Conservation (phyloP, 2,797 vertebrate genomes). For the Anguilla obscura region DNA sequence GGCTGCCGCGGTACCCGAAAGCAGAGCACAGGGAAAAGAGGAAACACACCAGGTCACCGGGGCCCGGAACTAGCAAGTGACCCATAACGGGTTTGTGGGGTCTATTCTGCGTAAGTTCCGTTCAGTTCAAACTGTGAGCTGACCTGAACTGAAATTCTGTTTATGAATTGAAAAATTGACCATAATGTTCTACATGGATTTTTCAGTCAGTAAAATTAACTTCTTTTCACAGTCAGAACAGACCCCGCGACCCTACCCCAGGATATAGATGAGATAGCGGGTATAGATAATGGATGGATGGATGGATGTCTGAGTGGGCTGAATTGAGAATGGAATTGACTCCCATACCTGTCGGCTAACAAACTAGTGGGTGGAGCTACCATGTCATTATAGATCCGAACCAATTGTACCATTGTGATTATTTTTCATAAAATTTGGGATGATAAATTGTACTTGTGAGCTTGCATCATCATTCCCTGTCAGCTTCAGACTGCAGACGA, state of each 20-base stretch:
- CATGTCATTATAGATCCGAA: too few species aligned
- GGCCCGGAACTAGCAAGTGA: not conserved
- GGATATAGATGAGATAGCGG: too few species aligned
- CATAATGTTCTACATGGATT: not conserved
- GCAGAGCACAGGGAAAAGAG: conserved; percentile 16
- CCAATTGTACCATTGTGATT: too few species aligned
- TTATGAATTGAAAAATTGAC: not conserved
- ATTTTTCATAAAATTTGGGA: too few species aligned
- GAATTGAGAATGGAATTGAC: not conserved
- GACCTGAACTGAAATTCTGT: not conserved
- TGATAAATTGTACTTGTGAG: not conserved
- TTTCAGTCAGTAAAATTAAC: too few species aligned
- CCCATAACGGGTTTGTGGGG: not conserved
- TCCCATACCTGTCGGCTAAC: not conserved
- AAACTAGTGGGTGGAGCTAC: not conserved
- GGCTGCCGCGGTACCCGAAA: conserved; percentile 59
- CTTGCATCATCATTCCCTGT: not conserved
- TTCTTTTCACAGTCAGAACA: too few species aligned
- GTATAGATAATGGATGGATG: too few species aligned
- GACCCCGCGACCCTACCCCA: too few species aligned
- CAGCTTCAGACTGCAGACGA: not conserved
- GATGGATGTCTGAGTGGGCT: not conserved
- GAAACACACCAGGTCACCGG: not conserved
- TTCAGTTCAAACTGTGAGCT: not conserved
- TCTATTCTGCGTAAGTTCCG: not conserved